Evolutionary conservation across 2,888 invertebrate genomes (phyloP), one percentile per base, ranked within the genome.

Genomic region (Ophraella communa): DNA sequence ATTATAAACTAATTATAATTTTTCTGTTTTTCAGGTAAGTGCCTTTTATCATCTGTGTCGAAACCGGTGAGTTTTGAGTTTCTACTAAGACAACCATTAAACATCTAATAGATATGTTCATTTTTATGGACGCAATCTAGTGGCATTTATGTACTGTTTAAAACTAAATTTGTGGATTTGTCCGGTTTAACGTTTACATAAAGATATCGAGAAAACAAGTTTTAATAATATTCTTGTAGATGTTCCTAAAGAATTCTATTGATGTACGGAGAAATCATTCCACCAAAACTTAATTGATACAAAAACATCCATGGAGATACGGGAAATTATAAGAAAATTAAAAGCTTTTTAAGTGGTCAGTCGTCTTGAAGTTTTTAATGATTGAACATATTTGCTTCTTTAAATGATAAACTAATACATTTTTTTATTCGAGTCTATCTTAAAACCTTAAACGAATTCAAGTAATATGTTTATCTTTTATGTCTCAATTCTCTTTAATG

Each of bases 171-270:
- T 49, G 47, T 42, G 64, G 67, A 69, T 69, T 64, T 66, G 64
- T 66, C 62, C 65, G 47, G 59, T 65, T 67, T 60, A 67, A 57
- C 61, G 64, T 69, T 69, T 64, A 67, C 67, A 64, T 68, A 64
- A 68, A 64, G 55, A 64, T 47, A 58, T 65, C 65, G 54, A 45
- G 60, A 56, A 57, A 65, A 55, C 53, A 47, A 57, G 53, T 65
- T 65, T 62, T 11, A n/a, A 45, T 61, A 62, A 65, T 65, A 54
- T 54, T 57, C 53, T 58, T 62, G 58, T 65, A 44, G 54, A 65
- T 58, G 20, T 47, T 44, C 33, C 20, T 5, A 23, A 49, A 49
- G 10, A 49, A 49, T 1, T 23, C 24, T 49, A 24, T 49, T 49
- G n/a, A n/a, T 10, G 11, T 17, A 24, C 8, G 17, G 3, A 23